Evolutionary conservation across 2,797 vertebrate genomes (phyloP).

Genomic region (Centroberyx gerrardi): DNA sequence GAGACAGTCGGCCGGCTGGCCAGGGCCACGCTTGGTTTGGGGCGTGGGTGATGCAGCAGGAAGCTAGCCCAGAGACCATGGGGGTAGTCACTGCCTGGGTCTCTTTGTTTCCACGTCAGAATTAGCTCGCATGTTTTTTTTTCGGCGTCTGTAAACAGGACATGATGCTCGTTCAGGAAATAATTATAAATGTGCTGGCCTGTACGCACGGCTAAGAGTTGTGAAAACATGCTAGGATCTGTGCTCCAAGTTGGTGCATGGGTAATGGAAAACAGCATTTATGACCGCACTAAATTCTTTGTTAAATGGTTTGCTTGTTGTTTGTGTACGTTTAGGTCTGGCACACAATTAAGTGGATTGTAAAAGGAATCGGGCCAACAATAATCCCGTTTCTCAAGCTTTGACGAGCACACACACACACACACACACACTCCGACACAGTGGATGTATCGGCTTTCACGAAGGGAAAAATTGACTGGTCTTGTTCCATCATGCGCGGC

Average conservation of each 20-base stretch:
- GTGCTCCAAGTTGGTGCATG: constrained; percentile 1
- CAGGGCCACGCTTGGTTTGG: constrained; percentile 3
- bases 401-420: constrained; percentile 10
- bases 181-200: constrained; percentile 38
- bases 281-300: constrained; percentile 45
- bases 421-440: not conserved
- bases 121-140: constrained; percentile 26
- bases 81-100: not conserved
- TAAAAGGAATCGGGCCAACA: constrained; percentile 27
- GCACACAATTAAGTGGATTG: constrained; percentile 36
- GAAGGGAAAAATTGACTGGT: not conserved
- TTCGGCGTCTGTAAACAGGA: constrained; percentile 48
- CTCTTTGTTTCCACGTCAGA: constrained; percentile 19
- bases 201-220: not conserved
- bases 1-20: not conserved
- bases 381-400: constrained; percentile 27
- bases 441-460: not conserved
- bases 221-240: constrained; percentile 28
- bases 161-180: constrained; percentile 30
- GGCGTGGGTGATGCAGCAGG: constrained; percentile 25
- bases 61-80: constrained; percentile 18
- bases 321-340: constrained; percentile 37
- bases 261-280: constrained; percentile 50
- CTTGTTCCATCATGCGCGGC: too few species aligned
- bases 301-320: constrained; percentile 25